Evolutionary conservation across 2,797 vertebrate genomes (phyloP).

Genomic region (Gymnoscopelus microlampas): DNA sequence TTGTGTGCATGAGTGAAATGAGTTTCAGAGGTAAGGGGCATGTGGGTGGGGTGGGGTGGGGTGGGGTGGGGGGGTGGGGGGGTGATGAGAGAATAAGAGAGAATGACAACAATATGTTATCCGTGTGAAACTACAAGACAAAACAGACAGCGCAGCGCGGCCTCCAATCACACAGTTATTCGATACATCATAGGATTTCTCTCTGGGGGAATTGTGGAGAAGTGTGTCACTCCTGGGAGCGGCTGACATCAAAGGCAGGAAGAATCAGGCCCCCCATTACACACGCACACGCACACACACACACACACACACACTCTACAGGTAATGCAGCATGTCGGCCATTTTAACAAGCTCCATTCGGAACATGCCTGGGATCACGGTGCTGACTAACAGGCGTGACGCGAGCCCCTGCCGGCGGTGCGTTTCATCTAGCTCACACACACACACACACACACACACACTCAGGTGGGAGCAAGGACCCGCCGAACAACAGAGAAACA

Average conservation of each 20-base stretch:
- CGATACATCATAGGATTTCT: background rate
- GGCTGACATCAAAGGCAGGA: constrained; percentile 45
- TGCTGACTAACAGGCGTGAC: constrained; percentile 2
- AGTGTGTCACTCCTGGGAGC: constrained; percentile 5
- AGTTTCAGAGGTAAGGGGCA: constrained; percentile 31
- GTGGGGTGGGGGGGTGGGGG: constrained; percentile 33
- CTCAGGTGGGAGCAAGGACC: background rate
- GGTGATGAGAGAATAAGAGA: constrained; percentile 48
- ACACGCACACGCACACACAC: background rate
- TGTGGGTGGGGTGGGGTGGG: constrained; percentile 43
- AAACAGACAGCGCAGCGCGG: constrained; percentile 1
- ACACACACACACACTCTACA: constrained; percentile 10
- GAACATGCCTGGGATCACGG: constrained; percentile 14
- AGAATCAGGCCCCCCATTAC: constrained; percentile 11
- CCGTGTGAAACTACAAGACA: constrained; percentile 36
- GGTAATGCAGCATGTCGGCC: constrained; percentile 36
- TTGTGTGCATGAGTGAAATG: constrained; percentile 50
- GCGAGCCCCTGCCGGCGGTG: constrained; percentile 1
- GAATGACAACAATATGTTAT: constrained; percentile 53
- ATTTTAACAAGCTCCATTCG: constrained; percentile 27
- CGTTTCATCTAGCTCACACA: constrained; percentile 6
- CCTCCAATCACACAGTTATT: background rate
- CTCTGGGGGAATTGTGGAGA: background rate
- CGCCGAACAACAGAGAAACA: background rate
- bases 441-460: too few species aligned